Base-by-base conservation (phyloP, 2,113 vertebrate species). In the Callipepla squamata region DNA sequence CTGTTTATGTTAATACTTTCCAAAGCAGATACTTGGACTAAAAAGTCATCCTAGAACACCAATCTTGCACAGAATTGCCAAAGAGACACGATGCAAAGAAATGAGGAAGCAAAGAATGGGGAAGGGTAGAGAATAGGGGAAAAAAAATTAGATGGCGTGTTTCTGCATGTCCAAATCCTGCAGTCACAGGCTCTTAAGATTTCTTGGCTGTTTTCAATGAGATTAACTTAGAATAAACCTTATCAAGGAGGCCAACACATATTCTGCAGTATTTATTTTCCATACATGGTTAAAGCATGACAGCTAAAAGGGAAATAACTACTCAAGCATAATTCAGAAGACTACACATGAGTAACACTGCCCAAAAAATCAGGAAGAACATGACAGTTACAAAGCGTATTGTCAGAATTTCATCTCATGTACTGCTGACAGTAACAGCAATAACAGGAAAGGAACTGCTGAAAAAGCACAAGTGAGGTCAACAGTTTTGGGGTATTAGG, bases 361-460 rank as follows among this genome's bases (percentile, higher is more conserved):
- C 48, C 61, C 83, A 50, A 86, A 89, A 80, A 73, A 73, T 77
- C 76, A 82, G 91, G 87, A 95, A 92, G 61, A 95, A 66, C 42
- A 13, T 18, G 51, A 78, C 61, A 58, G 58, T 94, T 82, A 81
- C 51, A 45, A 78, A 95, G 50, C 2, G 1, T n/a, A 84, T 42
- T 9, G 72, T 55, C 26, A 25, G 7, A 70, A 63, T 92, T 92
- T 91, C 40, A 67, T 65, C 70, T 91, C 66, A 45, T 18, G 22
- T 66, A 44, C 73, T 78, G 83, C 90, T 91, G 75, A 80, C 87
- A 69, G 23, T 0, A 91, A 85, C 79, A 90, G 66, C 80, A 96
- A 74, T 50, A 95, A 95, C 74, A 94, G 79, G 81, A 94, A 97
- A 11, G 4, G 77, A 94, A 91, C 61, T 69, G 76, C 89, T 88